A percentile compares a stretch with the other conserved stretches of the same genome.
Conservation (phyloP, 2,888 invertebrate genomes). For the Eristalis pertinax region DNA sequence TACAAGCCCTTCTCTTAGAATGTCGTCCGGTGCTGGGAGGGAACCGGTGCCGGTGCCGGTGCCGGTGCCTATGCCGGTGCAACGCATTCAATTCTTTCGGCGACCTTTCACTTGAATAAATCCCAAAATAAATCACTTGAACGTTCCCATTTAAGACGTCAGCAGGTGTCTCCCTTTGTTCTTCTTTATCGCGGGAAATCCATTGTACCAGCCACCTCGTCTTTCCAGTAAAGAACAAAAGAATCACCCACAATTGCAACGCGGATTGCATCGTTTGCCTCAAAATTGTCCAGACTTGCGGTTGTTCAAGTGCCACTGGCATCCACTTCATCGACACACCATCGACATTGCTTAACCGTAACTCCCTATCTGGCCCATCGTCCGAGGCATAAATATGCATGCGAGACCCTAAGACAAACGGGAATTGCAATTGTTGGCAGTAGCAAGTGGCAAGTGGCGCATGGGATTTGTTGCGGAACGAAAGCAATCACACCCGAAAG, state of each 20-base stretch:
- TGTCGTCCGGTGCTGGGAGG: not conserved
- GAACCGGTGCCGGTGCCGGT: too few species aligned
- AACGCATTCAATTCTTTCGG: not conserved
- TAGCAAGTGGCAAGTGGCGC: not conserved
- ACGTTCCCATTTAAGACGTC: slow-evolving; percentile 11
- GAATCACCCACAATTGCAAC: slow-evolving; percentile 32
- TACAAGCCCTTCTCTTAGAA: not conserved
- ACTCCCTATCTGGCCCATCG: slow-evolving; percentile 44
- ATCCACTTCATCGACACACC: slow-evolving; percentile 51
- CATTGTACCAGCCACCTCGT: not conserved
- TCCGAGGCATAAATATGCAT: slow-evolving; percentile 33
- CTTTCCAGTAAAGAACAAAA: not conserved
- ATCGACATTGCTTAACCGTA: slow-evolving; percentile 53
- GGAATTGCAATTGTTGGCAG: not conserved
- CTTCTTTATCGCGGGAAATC: slow-evolving; percentile 11
- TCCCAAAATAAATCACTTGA: not conserved
- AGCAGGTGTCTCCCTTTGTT: slow-evolving; percentile 22
- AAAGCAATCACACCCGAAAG: slow-evolving; percentile 1
- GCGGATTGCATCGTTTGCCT: not conserved
- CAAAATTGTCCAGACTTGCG: not conserved
- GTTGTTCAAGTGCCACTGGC: slow-evolving; percentile 9
- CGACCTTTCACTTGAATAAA: slow-evolving; percentile 10
- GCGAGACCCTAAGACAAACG: slow-evolving; percentile 25
- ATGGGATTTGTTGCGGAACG: slow-evolving; percentile 59
- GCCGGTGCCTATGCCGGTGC: too few species aligned